A percentile compares a stretch with the other conserved stretches of the same genome.
Evolutionary conservation across 2,888 invertebrate genomes (phyloP).

Genomic region (Rhagonycha fulva): DNA sequence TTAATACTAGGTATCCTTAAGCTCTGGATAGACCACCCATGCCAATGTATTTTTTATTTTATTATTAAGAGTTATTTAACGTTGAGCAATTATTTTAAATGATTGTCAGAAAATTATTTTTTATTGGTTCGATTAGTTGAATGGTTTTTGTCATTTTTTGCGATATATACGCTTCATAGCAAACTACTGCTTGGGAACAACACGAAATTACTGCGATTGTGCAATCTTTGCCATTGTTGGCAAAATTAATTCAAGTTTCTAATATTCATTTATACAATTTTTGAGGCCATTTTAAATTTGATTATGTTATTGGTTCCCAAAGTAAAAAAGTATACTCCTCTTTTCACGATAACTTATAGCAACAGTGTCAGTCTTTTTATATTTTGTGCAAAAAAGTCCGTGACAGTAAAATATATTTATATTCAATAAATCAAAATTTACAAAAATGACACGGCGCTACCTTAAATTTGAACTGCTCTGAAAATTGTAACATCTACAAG

Average conservation of each 20-base stretch:
- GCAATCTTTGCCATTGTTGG: not conserved
- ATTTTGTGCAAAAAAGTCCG: too few species aligned
- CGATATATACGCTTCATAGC: not conserved
- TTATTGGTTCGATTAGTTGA: not conserved
- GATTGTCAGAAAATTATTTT: not conserved
- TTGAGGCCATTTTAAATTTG: too few species aligned
- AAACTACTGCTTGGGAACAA: not conserved
- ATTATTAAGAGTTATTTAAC: not conserved
- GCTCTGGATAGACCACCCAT: not conserved
- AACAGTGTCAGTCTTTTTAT: too few species aligned
- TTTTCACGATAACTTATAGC: too few species aligned
- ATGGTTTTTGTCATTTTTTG: not conserved
- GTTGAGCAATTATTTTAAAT: not conserved
- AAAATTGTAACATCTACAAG: too few species aligned
- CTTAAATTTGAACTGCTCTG: too few species aligned
- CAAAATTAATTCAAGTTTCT: too few species aligned
- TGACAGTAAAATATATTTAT: too few species aligned
- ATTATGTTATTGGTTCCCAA: too few species aligned
- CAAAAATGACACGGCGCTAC: too few species aligned
- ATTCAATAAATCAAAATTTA: too few species aligned
- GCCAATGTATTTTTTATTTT: not conserved
- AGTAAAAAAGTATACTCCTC: too few species aligned
- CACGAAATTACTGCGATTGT: not conserved
- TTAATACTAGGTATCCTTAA: not conserved
- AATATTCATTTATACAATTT: not conserved